Percentiles rank a stretch among this genome's conserved stretches.
Evolutionary conservation across 2,113 vertebrate genomes (phyloP).

Genomic region (Tachysurus vachellii): DNA sequence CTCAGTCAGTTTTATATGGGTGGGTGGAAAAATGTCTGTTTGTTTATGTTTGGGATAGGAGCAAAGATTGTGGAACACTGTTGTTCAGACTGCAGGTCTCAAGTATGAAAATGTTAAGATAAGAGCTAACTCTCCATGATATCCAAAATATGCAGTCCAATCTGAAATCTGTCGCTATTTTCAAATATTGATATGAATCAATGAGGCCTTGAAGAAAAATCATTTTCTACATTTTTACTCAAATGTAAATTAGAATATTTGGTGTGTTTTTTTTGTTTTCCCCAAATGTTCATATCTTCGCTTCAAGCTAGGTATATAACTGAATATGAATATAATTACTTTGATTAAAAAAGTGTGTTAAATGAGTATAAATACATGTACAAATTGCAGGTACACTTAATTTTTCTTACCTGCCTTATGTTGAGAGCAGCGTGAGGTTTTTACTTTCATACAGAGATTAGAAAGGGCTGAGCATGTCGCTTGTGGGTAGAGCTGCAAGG

Average conservation of each 20-base stretch:
- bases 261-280: no score
- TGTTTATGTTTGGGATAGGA: conserved; percentile 60
- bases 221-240: neutral
- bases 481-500: neutral
- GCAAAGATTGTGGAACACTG: conserved; percentile 41
- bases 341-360: neutral
- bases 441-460: neutral
- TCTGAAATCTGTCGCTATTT: neutral
- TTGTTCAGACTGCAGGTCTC: conserved; percentile 23
- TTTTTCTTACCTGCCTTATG: neutral
- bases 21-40: conserved; percentile 63
- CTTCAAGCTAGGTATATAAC: neutral
- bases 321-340: neutral
- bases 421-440: neutral
- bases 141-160: conserved; percentile 5
- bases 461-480: neutral
- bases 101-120: conserved; percentile 33
- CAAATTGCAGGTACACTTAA: neutral
- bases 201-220: neutral
- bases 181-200: neutral
- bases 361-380: neutral
- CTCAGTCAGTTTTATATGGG: conserved; percentile 58
- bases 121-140: neutral
- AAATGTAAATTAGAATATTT: neutral
- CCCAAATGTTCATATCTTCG: neutral